Evolutionary conservation across 2,113 vertebrate species (phyloP), one percentile per base, ranked within the genome.

Genomic region (Cebus imitator): DNA sequence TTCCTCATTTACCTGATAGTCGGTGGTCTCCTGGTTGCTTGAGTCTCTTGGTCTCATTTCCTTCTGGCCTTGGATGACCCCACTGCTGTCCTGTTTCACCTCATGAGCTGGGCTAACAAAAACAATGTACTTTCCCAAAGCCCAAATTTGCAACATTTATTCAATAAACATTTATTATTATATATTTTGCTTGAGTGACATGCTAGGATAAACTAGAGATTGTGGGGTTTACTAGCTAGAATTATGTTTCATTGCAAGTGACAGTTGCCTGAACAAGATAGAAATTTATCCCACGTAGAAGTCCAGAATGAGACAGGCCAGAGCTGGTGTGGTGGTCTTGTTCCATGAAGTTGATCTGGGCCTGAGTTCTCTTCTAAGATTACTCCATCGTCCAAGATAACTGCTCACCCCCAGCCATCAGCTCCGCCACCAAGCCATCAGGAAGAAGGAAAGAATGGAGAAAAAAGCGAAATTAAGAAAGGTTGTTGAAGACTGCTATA

Each of bases 401-500:
- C 45, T 70, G 45, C 52, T 89, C 17, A 66, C 32, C 13, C 58
- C 48, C 35, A 32, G 72, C n/a, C 25, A 40, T 89, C 32, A 94
- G 52, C 40, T 68, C 9, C 12, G 57, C 50, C 18, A 52, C 12
- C 45, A 82, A 90, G 30, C 16, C 68, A 84, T 13, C n/a, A 87
- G 61, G 32, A 92, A 75, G 37, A 95, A 94, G 43, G 37, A 78
- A 82, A 45, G 55, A 55, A 73, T 11, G 23, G 18, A 58, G 45
- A 94, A 21, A 43, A 95, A 96, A 95, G 35, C 20, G 37, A 90
- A 87, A 58, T 64, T 72, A 96, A 93, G 87, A 18, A 92, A 73
- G 27, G 0, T 79, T 73, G 37, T 61, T 86, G 14, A 61, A 87
- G 75, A 43, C 23, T 79, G 35, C 72, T 92, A 6, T 32, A 5